Base-by-base conservation (phyloP, 2,888 invertebrate genomes). In the Teinopalpus imperialis region DNA sequence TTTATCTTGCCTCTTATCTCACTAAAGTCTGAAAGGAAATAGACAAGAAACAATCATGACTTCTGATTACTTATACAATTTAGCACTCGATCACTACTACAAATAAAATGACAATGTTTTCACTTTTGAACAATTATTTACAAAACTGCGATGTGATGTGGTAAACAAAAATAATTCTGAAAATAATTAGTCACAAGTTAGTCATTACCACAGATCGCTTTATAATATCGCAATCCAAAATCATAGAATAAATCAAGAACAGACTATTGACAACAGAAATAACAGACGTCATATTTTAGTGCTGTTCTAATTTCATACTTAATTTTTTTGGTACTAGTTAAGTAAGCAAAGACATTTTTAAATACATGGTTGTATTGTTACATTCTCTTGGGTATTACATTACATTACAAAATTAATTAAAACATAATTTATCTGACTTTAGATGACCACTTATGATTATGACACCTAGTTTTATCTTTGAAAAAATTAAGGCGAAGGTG, bases 1-100 rank as follows among this genome's bases (percentile, higher is more conserved):
- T 78, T 80, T 77, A 81, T 74, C 80, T 61, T 69, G 60, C 63
- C 68, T 69, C 81, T 81, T 82, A 83, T 81, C 85, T 72, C 67
- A 69, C 52, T 57, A 52, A 53, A 53, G 54, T 56, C 69, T 76
- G 71, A 60, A 80, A 81, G 70, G 74, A 79, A 85, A 77, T 67
- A 69, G 65, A 69, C 72, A 70, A 61, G 60, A 61, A 75, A 69
- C 69, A 67, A 59, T 51, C 69, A 70, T 63, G 66, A 65, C 66
- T 68, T 68, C 66, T 66, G 66, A 67, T 60, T 48, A 41, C 30
- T 39, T 43, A 44, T 31, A 46, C 8, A 30, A 49, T 40, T 49
- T 45, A 42, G 24, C 12, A 34, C 8, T n/a, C 14, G 5, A 14
- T 21, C 20, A 45, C 18, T n/a, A 27, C 24, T 8, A 30, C 21